Conservation (phyloP, 2,113 vertebrate species). For the Campylorhamphus procurvoides region DNA sequence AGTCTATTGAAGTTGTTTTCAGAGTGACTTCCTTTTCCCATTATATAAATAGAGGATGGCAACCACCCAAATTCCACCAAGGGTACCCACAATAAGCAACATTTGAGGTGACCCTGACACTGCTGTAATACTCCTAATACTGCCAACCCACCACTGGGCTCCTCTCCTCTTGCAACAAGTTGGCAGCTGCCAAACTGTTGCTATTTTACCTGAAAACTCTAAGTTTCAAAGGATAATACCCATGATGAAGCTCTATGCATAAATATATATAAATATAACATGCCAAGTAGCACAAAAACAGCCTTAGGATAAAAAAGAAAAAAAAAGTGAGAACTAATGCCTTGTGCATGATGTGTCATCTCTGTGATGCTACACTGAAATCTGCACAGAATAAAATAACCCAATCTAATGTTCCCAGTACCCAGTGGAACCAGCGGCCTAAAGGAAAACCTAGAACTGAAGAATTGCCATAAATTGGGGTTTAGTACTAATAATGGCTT, state of each 20-base stretch:
- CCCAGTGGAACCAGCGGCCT: constrained; percentile 13
- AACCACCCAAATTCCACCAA: neutral
- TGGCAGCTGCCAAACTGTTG: neutral
- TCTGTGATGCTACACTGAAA: neutral
- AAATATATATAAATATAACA: neutral
- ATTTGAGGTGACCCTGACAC: neutral
- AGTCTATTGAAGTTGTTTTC: neutral
- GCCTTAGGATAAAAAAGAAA: neutral
- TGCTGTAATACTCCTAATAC: neutral
- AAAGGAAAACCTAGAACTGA: constrained; percentile 39
- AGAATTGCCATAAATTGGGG: constrained; percentile 48
- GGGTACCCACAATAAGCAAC: neutral
- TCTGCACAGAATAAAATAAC: constrained; percentile 27
- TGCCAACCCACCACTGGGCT: neutral
- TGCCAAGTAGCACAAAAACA: neutral
- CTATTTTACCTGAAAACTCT: neutral
- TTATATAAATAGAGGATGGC: neutral
- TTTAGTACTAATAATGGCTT: constrained; percentile 35
- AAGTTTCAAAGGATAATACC: neutral
- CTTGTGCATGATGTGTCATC: neutral
- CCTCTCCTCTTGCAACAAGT: neutral
- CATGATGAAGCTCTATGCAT: neutral
- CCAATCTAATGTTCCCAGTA: constrained; percentile 26
- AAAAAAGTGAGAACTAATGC: neutral
- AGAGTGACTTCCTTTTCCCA: neutral